Evolutionary conservation across 37 sponge, comb jelly and placozoan genomes (phyloP), one percentile per base, ranked within the genome.

Genomic region (Ianthella basta): DNA sequence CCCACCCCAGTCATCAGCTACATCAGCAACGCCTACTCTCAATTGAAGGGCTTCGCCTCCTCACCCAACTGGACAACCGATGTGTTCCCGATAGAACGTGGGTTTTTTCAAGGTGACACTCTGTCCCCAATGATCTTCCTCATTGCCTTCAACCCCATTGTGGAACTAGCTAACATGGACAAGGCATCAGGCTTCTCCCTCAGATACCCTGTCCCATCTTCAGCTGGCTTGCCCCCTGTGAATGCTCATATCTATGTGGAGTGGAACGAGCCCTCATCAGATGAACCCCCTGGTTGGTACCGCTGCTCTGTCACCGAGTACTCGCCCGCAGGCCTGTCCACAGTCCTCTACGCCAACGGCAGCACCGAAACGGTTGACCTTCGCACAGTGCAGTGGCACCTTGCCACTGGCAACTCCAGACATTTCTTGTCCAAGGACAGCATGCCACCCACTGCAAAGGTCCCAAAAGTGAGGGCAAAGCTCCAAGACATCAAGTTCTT

Each of bases 51-150:
- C 0, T 59, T 59, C 55, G 82, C 81, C 15, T 8, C 20, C 1
- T 55, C 82, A 12, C 66, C 53, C 30, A 4, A 67, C 24, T 83
- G 84, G 84, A 27, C 36, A 4, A 83, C 72, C 41, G 12, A 33
- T 20, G 20, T 30, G 73, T 72, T 72, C 30, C 73, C 12, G 14
- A 72, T 72, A 8, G 14, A 37, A 29, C 37, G 73, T 23, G 83
- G 66, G n/a, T 64, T 82, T 33, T 40, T 82, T 36, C 83, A 82
- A 24, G 81, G 81, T n/a, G 81, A 82, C 66, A 60, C 83, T 30
- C 60, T 82, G 19, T 56, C 83, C 23, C 83, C 83, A 59, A 19
- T 30, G 39, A 56, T 82, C 66, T 82, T 82, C n/a, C 15, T 82
- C 16, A 60, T 82, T n/a, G 60, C 38, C 83, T 59, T 82, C 83